These are phyloP conservation scores for Oryzaephilus surinamensis DNA, from an alignment of 1,140 invertebrate species.

Conservation along the genomic window DNA sequence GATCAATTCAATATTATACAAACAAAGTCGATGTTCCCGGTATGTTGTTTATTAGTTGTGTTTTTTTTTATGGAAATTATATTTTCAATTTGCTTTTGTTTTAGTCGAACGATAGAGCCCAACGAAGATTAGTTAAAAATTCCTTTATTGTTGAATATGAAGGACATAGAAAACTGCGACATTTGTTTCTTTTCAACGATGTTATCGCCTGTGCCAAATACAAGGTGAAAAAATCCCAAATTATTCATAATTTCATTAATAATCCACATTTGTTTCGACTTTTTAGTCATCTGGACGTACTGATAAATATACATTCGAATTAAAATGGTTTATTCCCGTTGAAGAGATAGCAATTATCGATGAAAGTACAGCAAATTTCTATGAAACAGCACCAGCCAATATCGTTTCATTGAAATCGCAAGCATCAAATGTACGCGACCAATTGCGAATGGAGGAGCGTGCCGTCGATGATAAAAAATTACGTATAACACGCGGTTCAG, in stretches of 20 bases:
- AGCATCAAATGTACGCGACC: conserved; percentile 74
- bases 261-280: neutral
- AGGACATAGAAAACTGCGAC: conserved; percentile 78
- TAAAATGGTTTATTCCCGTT: conserved; percentile 86
- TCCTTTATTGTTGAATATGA: conserved; percentile 90
- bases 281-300: conserved; percentile 55
- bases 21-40: conserved; percentile 72
- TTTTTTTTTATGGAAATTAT: no score
- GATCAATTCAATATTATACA: conserved; percentile 86
- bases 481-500: conserved; percentile 55
- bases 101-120: conserved; percentile 65
- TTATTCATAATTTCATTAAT: neutral
- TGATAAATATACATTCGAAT: conserved; percentile 82
- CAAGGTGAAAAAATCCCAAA: conserved; percentile 45
- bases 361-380: conserved; percentile 53
- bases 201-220: conserved; percentile 93
- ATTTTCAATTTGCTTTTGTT: conserved; percentile 21
- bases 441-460: conserved; percentile 63
- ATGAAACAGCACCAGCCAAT: conserved; percentile 66
- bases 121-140: conserved; percentile 84
- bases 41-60: conserved; percentile 36
- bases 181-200: conserved; percentile 91
- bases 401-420: conserved; percentile 76
- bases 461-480: conserved; percentile 53
- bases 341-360: conserved; percentile 63